phyloP scores from a whole-genome alignment of 2,113 vertebrate species.

The Siniperca chuatsi region DNA sequence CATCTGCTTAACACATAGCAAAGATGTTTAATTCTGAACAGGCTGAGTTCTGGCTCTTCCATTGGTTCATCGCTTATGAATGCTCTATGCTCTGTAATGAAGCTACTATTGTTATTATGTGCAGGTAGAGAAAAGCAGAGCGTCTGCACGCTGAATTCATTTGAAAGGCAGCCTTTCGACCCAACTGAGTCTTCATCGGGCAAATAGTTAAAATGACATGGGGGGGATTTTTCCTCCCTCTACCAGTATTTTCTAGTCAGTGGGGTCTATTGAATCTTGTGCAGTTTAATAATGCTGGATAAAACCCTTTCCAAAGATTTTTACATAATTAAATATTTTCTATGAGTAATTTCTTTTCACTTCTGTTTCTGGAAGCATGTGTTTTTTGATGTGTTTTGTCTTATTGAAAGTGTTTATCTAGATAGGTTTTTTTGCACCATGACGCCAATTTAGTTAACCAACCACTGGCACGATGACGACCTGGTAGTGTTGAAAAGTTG shows the following conservation, averaged over 20 bases:
- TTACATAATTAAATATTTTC: neutral
- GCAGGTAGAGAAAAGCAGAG: neutral
- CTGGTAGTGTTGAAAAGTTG: neutral
- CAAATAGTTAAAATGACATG: neutral
- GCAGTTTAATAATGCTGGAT: neutral
- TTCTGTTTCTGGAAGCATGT: neutral
- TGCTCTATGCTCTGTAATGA: neutral
- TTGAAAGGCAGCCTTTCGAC: neutral
- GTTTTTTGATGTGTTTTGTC: neutral
- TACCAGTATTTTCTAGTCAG: too few species aligned
- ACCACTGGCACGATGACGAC: neutral
- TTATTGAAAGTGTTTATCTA: neutral
- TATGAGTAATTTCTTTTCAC: neutral
- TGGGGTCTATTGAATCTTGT: neutral
- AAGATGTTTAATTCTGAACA: neutral
- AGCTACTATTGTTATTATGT: neutral
- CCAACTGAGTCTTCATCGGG: neutral
- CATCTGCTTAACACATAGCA: too few species aligned
- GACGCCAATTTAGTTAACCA: neutral
- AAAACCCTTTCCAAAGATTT: neutral
- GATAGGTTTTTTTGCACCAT: neutral
- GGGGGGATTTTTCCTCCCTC: too few species aligned
- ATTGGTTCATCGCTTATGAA: neutral
- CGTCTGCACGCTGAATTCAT: neutral
- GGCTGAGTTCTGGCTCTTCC: neutral